phyloP scores from a whole-genome alignment of 1,140 invertebrate species.

The Drepana arcuata region DNA sequence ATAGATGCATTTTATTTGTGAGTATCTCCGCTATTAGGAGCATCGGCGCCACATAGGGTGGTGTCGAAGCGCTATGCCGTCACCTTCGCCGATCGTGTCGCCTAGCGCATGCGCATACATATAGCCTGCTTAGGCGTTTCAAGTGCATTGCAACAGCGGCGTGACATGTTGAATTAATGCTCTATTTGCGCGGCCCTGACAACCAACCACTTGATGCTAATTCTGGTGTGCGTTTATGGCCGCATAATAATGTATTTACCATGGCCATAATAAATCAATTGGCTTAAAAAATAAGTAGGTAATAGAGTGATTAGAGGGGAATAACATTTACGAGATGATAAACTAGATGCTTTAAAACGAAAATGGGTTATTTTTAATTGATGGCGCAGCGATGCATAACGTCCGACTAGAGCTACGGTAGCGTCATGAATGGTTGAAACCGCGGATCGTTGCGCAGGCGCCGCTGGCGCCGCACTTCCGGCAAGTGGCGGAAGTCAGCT shows the following conservation, averaged over 20 bases:
- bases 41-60: too few relatives aligned
- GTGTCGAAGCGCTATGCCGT: slow-evolving; percentile 16
- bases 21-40: too few relatives aligned
- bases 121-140: slow-evolving; percentile 32
- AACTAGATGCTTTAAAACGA: too few relatives aligned
- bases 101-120: slow-evolving; percentile 37
- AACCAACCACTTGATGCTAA: slow-evolving; percentile 9
- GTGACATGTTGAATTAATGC: slow-evolving; percentile 26
- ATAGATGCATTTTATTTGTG: too few relatives aligned
- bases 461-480: slow-evolving; percentile 51
- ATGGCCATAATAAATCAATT: too few relatives aligned
- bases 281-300: too few relatives aligned
- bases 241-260: slow-evolving; percentile 8
- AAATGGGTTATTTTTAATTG: too few relatives aligned
- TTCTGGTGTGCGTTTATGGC: slow-evolving; percentile 1
- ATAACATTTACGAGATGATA: too few relatives aligned
- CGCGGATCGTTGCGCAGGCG: slow-evolving; percentile 28
- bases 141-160: slow-evolving; percentile 39
- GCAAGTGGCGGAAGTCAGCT: slow-evolving; percentile 42
- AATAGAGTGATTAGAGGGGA: too few relatives aligned
- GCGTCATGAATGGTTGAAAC: slow-evolving; percentile 28
- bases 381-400: slow-evolving; percentile 39
- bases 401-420: slow-evolving; percentile 33
- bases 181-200: slow-evolving; percentile 26
- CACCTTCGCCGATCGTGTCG: slow-evolving; percentile 30